phyloP scores from a whole-genome alignment of 2,888 invertebrate species.

The Girardia tigrina region DNA sequence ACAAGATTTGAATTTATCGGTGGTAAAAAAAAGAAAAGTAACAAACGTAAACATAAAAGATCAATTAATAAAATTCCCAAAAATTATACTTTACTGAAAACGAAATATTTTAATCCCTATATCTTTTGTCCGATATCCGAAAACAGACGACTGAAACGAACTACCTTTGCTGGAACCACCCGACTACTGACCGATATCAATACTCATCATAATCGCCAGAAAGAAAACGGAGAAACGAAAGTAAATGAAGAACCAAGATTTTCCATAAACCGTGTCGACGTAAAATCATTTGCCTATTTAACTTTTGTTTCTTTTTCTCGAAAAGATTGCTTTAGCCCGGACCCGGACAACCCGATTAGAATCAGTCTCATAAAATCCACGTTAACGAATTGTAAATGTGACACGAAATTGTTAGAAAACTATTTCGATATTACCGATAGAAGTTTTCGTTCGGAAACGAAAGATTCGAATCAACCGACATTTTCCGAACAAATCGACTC shows the following conservation, averaged over 20 bases:
- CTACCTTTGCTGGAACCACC: neutral
- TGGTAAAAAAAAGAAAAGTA: neutral
- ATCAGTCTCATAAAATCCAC: neutral
- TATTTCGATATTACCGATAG: neutral
- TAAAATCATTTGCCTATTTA: neutral
- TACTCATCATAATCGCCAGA: neutral
- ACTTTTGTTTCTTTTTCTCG: neutral
- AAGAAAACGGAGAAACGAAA: neutral
- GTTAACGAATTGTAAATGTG: neutral
- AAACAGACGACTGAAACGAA: neutral
- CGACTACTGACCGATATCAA: neutral
- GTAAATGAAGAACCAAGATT: neutral
- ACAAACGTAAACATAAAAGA: too few species aligned
- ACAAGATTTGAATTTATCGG: neutral
- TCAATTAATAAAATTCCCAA: neutral
- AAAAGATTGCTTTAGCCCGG: neutral
- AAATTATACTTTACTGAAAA: neutral
- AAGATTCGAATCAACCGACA: neutral
- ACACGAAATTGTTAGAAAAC: neutral
- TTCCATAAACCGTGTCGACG: neutral
- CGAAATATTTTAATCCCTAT: conserved; percentile 1
- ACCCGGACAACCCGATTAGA: neutral
- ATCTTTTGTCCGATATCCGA: neutral
- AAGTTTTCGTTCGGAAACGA: neutral
- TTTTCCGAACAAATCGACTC: neutral